Evolutionary conservation across 1,140 invertebrate genomes (phyloP).

Genomic region (Bombus turneri): DNA sequence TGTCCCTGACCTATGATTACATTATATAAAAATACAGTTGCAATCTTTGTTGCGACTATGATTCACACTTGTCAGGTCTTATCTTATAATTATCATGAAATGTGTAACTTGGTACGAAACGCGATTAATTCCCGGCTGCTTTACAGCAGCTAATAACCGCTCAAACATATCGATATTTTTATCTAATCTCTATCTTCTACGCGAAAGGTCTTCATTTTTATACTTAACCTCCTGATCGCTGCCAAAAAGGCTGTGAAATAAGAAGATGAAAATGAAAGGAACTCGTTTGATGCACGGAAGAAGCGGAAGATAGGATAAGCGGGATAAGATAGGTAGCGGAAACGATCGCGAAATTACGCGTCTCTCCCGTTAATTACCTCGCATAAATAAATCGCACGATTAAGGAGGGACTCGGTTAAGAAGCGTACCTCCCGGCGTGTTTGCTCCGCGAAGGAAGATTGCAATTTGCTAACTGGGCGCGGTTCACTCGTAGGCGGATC

Average conservation of each 20-base stretch:
- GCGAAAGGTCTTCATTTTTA: not conserved
- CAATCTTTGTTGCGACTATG: not conserved
- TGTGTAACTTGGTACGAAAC: not conserved
- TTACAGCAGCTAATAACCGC: not conserved
- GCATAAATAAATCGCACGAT: slow-evolving; percentile 65
- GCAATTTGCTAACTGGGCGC: slow-evolving; percentile 61
- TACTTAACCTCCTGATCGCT: not conserved
- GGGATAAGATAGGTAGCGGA: not conserved
- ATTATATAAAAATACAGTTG: not conserved
- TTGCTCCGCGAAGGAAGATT: slow-evolving; percentile 60
- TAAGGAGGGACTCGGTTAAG: slow-evolving; percentile 50
- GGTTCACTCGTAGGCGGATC: slow-evolving; percentile 60
- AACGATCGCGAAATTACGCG: slow-evolving; percentile 29
- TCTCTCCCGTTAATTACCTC: slow-evolving; percentile 57
- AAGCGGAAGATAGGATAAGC: not conserved
- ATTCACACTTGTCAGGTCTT: not conserved
- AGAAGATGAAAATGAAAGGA: not conserved
- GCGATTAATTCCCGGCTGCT: too few species aligned
- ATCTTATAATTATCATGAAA: not conserved
- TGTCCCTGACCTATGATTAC: not conserved
- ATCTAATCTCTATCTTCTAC: not conserved
- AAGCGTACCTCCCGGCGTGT: slow-evolving; percentile 59
- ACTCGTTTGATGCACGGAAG: too few species aligned
- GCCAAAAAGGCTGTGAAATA: not conserved
- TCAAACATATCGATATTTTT: not conserved